phyloP scores from a whole-genome alignment of 2,113 vertebrate species.

The Microtus oregoni region DNA sequence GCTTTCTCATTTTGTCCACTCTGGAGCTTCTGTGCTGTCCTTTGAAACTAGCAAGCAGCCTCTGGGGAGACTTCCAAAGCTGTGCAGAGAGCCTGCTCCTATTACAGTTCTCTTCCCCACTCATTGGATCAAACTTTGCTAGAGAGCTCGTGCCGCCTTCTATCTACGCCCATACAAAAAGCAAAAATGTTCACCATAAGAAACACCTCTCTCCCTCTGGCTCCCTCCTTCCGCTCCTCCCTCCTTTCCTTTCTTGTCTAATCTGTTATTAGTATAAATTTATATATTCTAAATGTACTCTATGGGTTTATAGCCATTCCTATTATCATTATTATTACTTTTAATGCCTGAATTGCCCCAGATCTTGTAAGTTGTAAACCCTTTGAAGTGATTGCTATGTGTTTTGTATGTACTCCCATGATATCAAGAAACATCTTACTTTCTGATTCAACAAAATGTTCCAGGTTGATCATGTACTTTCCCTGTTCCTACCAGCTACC shows the following conservation, averaged over 20 bases:
- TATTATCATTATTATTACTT: conserved; percentile 21
- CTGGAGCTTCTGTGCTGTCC: not conserved
- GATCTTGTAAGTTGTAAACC: not conserved
- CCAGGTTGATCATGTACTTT: not conserved
- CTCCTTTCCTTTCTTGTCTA: too few relatives aligned
- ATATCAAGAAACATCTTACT: not conserved
- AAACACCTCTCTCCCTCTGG: not conserved
- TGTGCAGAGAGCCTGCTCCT: not conserved
- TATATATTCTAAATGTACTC: conserved; percentile 3
- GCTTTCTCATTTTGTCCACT: not conserved
- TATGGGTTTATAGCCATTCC: not conserved
- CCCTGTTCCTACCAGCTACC: not conserved
- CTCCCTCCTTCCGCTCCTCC: not conserved
- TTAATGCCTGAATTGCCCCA: not conserved
- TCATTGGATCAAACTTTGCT: not conserved
- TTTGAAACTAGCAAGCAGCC: not conserved
- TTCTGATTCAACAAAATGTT: not conserved
- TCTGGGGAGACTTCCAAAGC: not conserved
- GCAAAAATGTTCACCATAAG: not conserved
- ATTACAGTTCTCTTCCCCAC: not conserved
- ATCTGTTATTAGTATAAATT: not conserved
- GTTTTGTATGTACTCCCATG: not conserved
- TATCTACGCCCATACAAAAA: not conserved
- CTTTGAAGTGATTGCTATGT: not conserved
- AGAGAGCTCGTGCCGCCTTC: not conserved